Conservation (phyloP, 2,888 invertebrate species). For the Leucophenga montana region DNA sequence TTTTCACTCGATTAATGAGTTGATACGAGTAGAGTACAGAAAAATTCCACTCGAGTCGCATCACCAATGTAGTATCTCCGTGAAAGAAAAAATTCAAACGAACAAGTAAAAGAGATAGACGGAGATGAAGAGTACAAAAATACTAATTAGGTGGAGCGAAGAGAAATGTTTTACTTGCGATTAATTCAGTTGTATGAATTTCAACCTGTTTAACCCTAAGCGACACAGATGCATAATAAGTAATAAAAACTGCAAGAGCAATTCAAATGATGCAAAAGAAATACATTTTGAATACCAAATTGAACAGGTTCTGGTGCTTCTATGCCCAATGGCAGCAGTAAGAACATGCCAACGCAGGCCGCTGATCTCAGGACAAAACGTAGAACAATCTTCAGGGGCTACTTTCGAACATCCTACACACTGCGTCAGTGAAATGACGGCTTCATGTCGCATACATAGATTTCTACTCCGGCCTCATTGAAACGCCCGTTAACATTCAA, state of each 20-base stretch:
- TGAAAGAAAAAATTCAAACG: too few relatives aligned
- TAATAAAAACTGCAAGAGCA: conserved; percentile 30
- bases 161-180: conserved; percentile 64
- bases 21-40: too few relatives aligned
- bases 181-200: conserved; percentile 72
- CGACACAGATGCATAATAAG: conserved; percentile 18
- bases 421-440: neutral
- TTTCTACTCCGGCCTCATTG: too few relatives aligned
- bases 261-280: conserved; percentile 47
- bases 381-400: neutral
- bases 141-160: conserved; percentile 46
- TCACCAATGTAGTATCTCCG: too few relatives aligned
- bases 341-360: conserved; percentile 8
- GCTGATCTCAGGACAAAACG: neutral
- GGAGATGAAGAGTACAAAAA: conserved; percentile 21
- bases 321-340: conserved; percentile 58
- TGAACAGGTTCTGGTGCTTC: conserved; percentile 68
- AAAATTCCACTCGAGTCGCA: too few relatives aligned
- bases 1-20: too few relatives aligned
- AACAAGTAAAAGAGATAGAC: neutral
- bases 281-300: conserved; percentile 69
- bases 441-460: neutral
- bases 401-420: too few relatives aligned
- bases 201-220: conserved; percentile 71
- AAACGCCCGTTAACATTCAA: too few relatives aligned